Conservation (phyloP, 2,888 invertebrate species). For the Helicoverpa assulta region DNA sequence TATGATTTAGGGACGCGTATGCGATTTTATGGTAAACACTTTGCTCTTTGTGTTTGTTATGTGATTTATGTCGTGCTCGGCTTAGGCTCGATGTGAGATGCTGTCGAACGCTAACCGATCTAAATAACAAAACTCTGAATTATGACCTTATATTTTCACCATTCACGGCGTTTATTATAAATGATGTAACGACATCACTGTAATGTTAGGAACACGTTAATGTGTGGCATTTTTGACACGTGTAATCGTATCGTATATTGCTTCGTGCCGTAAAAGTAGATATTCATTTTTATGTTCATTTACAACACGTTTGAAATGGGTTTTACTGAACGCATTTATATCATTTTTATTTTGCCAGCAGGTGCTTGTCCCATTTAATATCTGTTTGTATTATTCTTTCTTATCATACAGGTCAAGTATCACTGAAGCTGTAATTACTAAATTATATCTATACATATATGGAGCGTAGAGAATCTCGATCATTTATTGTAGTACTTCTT, state of each 20-base stretch:
- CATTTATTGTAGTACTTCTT: neutral
- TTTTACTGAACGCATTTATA: slow-evolving; percentile 29
- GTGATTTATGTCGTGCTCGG: slow-evolving; percentile 79
- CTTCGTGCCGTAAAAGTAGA: slow-evolving; percentile 44
- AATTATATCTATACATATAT: neutral
- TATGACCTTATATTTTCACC: slow-evolving; percentile 45
- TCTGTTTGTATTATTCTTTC: neutral
- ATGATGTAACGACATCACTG: slow-evolving; percentile 35
- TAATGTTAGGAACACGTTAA: slow-evolving; percentile 39
- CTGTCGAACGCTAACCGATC: slow-evolving; percentile 65
- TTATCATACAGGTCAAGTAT: neutral
- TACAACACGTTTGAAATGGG: slow-evolving; percentile 53
- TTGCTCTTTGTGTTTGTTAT: slow-evolving; percentile 84
- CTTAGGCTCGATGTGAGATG: slow-evolving; percentile 67
- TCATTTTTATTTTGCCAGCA: slow-evolving; percentile 36
- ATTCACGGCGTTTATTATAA: slow-evolving; percentile 41
- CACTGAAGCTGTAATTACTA: neutral
- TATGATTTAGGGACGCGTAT: slow-evolving; percentile 88
- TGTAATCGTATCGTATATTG: slow-evolving; percentile 51
- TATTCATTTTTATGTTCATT: slow-evolving; percentile 51
- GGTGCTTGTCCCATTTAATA: slow-evolving; percentile 21
- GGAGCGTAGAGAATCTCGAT: neutral
- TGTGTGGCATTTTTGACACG: slow-evolving; percentile 46
- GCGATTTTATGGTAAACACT: slow-evolving; percentile 90
- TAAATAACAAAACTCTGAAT: slow-evolving; percentile 63